Base-by-base conservation (phyloP, 2,888 invertebrate genomes). In the Itoplectis maculator region DNA sequence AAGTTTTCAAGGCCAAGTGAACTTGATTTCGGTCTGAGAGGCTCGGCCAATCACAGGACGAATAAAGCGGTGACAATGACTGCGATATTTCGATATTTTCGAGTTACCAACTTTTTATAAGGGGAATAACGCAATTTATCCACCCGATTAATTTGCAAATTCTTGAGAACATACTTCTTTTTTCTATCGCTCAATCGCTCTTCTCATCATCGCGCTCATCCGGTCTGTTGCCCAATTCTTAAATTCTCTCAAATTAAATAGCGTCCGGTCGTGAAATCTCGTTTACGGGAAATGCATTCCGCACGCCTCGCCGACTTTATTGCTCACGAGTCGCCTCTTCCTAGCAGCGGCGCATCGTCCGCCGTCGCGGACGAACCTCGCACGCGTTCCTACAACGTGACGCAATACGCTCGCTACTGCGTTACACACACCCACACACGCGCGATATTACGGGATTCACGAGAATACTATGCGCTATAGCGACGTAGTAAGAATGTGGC, bases 371-470 rank as follows among this genome's bases (percentile, higher is more conserved):
- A 35, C 59, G 45, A 56, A 72, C 45, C n/a, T 35, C 29, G 70
- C 70, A 72, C 35, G 59, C 70, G 56, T 72, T 72, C 56, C 45
- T 7, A 15, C 15, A 11, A 15, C 45, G 45, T 72, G 56, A 72
- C 45, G 59, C 59, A 59, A 72, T 45, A 45, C 23, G 15, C 45
- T 45, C 40, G 42, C 23, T 23, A 45, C 11, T 18, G 18, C 54
- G 45, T 70, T 59, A 68, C 29, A 15, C 54, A 7, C 42, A 70
- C 56, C 51, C 23, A 42, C 56, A 54, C 20, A n/a, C 23, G 7
- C 56, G 70, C 70, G 4, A 15, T 45, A 56, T 70, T 56, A 56
- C 42, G 42, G 54, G 29, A 35, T 59, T 70, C 56, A 20, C 68
- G 49, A 45, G 40, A 37, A 61, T 40, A 61, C 61, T 65, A 45